Evolutionary conservation across 2,888 invertebrate genomes (phyloP), one percentile per base, ranked within the genome.

Genomic region (Cerastoderma edule): DNA sequence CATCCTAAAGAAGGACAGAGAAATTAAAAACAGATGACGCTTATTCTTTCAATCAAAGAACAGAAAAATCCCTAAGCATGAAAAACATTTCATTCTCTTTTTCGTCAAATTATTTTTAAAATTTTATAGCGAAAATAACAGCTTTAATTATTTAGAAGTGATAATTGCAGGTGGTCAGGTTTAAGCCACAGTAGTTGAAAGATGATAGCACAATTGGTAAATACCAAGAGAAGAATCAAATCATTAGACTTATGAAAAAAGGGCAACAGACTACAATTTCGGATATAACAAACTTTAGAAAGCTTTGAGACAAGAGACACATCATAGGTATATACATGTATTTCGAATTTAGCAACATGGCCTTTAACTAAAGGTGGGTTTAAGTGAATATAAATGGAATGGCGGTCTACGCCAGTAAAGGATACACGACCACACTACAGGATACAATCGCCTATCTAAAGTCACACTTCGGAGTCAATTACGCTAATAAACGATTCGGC

Each of bases 381-480:
- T 2, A 2, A 22, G 24, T 8, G 19, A 22, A n/a, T 19, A n/a
- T 24, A 53, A 24, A 53, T 22, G 24, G 13, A 53, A 4, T 19
- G n/a, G 2, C 10, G n/a, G 24, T n/a, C 10, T 8, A 56, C 27
- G 30, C 16, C 3, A 8, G 57, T 24, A 28, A 57, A 32, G 57
- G 57, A 57, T 57, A 28, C 13, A 33, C 28, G 33, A 57, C 24
- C n/a, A n/a, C 57, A 19, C 57, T 57, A 57, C 57, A 57, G 57
- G 57, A 57, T 57, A 57, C 57, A 32, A 57, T 32, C 39, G 24
- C 39, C 39, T 39, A 60, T 60, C 60, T 60, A 35, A 60, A 60
- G 60, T 60, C 60, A 60, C 60, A 60, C 60, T 60, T 60, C 33
- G 60, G 60, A 60, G 60, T 60, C 60, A 60, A 60, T 60, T 60